These are phyloP conservation scores for Tillus elongatus DNA, from an alignment of 2,888 invertebrate species.

Conservation along the genomic window DNA sequence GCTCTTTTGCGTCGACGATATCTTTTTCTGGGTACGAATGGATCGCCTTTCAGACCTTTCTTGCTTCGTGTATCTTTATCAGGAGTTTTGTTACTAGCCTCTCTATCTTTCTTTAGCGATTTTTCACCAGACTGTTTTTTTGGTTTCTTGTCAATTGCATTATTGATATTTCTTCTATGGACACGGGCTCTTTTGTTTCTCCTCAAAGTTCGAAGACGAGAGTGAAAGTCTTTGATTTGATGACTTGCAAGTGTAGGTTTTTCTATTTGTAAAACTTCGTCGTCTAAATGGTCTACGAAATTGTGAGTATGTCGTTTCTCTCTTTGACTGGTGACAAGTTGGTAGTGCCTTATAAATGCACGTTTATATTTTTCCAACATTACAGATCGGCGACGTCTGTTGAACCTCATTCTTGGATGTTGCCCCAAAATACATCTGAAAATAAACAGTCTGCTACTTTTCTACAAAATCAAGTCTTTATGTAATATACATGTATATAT, in stretches of 20 bases:
- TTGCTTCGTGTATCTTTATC: too few relatives aligned
- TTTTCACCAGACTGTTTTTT: too few relatives aligned
- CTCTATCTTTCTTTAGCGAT: too few relatives aligned
- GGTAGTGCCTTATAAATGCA: constrained; percentile 30
- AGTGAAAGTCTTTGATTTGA: not conserved
- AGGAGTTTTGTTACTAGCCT: too few relatives aligned
- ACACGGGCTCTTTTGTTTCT: not conserved
- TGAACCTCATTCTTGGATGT: constrained; percentile 80
- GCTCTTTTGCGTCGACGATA: constrained; percentile 21
- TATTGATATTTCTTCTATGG: too few relatives aligned
- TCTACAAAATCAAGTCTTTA: constrained; percentile 4
- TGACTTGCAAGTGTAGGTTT: not conserved
- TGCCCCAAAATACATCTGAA: constrained; percentile 69
- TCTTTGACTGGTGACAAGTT: constrained; percentile 24
- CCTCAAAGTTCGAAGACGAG: not conserved
- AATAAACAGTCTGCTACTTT: constrained; percentile 12
- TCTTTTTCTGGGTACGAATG: too few relatives aligned
- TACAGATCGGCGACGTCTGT: constrained; percentile 54
- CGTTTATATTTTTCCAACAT: constrained; percentile 36
- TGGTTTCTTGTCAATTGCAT: too few relatives aligned
- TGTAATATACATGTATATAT: too few relatives aligned
- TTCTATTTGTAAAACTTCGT: not conserved
- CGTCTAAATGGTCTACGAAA: not conserved
- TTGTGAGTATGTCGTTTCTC: constrained; percentile 35
- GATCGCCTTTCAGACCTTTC: too few relatives aligned